These are phyloP conservation scores for Heliconius himera DNA, from an alignment of 1,140 invertebrate species.

Conservation along the genomic window DNA sequence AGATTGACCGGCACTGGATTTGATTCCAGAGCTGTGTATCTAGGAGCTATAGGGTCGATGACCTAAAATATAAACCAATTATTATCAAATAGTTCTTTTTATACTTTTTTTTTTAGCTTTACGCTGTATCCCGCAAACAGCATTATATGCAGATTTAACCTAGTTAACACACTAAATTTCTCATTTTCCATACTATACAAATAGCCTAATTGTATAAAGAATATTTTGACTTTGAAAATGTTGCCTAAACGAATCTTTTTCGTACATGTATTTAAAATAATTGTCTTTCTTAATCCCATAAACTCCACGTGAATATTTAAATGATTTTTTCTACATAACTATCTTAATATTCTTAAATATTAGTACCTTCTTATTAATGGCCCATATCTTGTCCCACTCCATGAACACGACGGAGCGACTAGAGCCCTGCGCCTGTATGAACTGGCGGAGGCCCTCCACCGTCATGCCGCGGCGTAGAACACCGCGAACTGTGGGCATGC, in stretches of 20 bases:
- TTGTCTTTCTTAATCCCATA: too few relatives aligned
- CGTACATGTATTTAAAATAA: too few relatives aligned
- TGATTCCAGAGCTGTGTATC: constrained; percentile 93
- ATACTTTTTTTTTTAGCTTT: too few relatives aligned
- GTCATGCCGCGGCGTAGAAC: constrained; percentile 98
- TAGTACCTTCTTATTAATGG: constrained; percentile 97
- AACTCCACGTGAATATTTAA: too few relatives aligned
- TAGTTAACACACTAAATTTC: background rate
- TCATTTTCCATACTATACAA: too few relatives aligned
- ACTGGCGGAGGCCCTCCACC: constrained; percentile 97
- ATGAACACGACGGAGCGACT: constrained; percentile 98
- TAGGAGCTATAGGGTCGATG: constrained; percentile 88
- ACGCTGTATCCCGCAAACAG: background rate
- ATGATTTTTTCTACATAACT: too few relatives aligned
- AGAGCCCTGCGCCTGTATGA: constrained; percentile 99
- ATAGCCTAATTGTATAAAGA: too few relatives aligned
- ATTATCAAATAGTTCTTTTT: too few relatives aligned
- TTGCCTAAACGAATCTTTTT: too few relatives aligned
- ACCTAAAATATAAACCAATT: constrained; percentile 81
- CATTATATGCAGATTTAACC: background rate
- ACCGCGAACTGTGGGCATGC: constrained; percentile 98
- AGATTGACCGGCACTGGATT: constrained; percentile 86
- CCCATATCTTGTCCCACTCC: constrained; percentile 99
- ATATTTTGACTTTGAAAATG: too few relatives aligned
- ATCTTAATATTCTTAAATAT: too few relatives aligned